phyloP scores from a whole-genome alignment of 2,113 vertebrate species.

The Psammodynastes pulverulentus region DNA sequence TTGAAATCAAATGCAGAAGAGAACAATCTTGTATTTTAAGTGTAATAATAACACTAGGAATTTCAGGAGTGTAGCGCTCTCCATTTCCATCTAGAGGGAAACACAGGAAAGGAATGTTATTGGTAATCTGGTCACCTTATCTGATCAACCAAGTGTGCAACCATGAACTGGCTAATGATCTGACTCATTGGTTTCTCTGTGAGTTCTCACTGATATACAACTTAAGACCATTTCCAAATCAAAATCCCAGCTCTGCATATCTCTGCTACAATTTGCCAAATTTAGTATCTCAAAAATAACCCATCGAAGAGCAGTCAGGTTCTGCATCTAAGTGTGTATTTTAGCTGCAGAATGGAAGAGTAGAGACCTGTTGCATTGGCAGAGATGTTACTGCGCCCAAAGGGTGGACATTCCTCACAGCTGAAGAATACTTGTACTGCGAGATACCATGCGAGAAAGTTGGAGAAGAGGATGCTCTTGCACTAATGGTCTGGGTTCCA shows the following conservation, averaged over 20 bases:
- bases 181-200: background rate
- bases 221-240: background rate
- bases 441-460: constrained; percentile 56
- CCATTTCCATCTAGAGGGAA: background rate
- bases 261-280: background rate
- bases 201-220: background rate
- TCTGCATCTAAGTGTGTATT: fast-evolving
- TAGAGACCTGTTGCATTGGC: constrained; percentile 69
- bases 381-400: constrained; percentile 63
- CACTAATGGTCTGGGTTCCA: constrained; percentile 85
- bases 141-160: background rate
- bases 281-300: background rate
- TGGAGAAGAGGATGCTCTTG: constrained; percentile 60
- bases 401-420: constrained; percentile 72
- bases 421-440: constrained; percentile 81
- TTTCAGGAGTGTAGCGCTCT: background rate
- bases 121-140: background rate
- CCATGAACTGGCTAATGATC: background rate
- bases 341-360: background rate
- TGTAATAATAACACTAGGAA: background rate
- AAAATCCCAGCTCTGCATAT: no score
- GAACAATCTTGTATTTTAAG: background rate
- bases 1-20: background rate
- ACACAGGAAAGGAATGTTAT: background rate
- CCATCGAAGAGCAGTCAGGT: no score